A percentile compares a stretch with the other conserved stretches of the same genome.
Evolutionary conservation across 1,140 invertebrate species (phyloP).

Genomic region (Calephelis nemesis): DNA sequence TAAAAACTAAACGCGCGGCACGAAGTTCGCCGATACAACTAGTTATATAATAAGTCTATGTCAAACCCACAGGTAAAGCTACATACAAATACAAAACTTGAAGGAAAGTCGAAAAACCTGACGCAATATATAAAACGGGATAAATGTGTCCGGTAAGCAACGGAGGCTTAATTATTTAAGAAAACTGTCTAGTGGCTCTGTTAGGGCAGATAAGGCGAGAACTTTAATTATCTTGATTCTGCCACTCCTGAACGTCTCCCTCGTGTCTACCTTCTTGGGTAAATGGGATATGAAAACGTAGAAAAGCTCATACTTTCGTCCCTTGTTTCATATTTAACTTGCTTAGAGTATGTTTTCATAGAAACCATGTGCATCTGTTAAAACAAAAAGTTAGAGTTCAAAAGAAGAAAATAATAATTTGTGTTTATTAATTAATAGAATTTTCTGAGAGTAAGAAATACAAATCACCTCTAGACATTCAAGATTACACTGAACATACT

Average conservation of each 20-base stretch:
- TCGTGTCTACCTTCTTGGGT: slow-evolving; percentile 35
- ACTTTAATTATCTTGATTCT: slow-evolving; percentile 48
- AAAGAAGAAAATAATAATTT: too few relatives aligned
- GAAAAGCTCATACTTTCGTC: slow-evolving; percentile 20
- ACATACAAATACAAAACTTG: background rate
- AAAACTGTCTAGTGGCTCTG: slow-evolving; percentile 13
- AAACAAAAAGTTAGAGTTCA: too few relatives aligned
- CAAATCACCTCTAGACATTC: too few relatives aligned
- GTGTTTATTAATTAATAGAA: too few relatives aligned
- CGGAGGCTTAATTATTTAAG: slow-evolving; percentile 24
- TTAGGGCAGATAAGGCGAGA: slow-evolving; percentile 29
- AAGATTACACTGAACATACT: too few relatives aligned
- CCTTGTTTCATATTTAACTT: slow-evolving; percentile 6
- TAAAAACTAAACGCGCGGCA: too few relatives aligned
- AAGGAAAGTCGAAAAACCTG: background rate
- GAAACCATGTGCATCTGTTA: too few relatives aligned
- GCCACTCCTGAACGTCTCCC: slow-evolving; percentile 42
- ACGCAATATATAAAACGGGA: background rate
- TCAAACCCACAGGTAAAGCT: too few relatives aligned
- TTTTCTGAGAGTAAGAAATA: too few relatives aligned
- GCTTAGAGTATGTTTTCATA: background rate
- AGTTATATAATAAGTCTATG: too few relatives aligned
- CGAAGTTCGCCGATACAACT: too few relatives aligned
- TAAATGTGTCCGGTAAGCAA: slow-evolving; percentile 1
- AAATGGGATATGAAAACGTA: slow-evolving; percentile 24